Base-by-base conservation (phyloP, 2,113 vertebrate genomes). In the Rousettus leschenaultii region DNA sequence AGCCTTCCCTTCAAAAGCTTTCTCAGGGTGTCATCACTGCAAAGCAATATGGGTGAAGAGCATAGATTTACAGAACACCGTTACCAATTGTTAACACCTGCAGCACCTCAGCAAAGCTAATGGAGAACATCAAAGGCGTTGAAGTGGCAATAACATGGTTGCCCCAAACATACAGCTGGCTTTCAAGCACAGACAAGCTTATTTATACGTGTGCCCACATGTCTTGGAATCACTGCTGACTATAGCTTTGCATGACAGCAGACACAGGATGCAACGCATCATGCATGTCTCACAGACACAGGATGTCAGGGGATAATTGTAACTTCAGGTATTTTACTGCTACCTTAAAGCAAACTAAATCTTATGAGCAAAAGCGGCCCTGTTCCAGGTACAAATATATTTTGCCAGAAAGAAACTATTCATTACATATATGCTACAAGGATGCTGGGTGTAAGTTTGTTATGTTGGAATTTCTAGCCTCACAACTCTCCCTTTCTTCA, bases 301-400 rank as follows among this genome's bases (percentile, higher is more conserved):
- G 4, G 13, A 74, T 57, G n/a, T 30, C 63, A 85, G 45, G 12
- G 45, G 53, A 14, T 24, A 75, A 21, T n/a, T 95, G 63, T 61
- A 84, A 91, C 33, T 53, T 18, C 40, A 88, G 48, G 79, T 5
- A 51, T 71, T 90, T 88, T 19, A 86, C 18, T 53, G n/a, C 63
- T 87, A 66, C 40, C 10, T 22, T 40, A 59, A 78, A 92, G 65
- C 11, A 74, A 94, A 85, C 22, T 79, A 78, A 65, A 79, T 15
- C n/a, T 45, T 26, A 48, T 33, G 35, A 66, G 48, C 40, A 79
- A 85, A 85, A 92, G 35, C 35, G 91, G 48, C 40, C 16, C 71
- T 88, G 22, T 53, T 89, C 59, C 48, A 86, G 30, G 43, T 3
- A 88, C 21, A 80, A 86, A 94, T 89, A 48, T n/a, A 55, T 45